Conservation (phyloP, 2,113 vertebrate genomes). For the Bubo scandiacus region DNA sequence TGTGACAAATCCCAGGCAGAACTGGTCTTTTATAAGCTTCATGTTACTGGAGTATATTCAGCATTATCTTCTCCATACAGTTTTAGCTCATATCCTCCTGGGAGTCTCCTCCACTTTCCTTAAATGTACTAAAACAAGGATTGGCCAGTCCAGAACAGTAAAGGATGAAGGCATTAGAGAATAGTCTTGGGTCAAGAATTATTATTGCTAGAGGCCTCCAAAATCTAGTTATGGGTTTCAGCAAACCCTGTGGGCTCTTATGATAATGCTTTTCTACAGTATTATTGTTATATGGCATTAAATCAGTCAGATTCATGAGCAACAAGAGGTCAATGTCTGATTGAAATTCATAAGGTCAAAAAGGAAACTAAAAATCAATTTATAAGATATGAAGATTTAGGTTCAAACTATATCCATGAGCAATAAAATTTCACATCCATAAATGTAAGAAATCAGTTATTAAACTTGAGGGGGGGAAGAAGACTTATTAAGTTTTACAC, state of each 20-base stretch:
- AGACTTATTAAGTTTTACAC: slow-evolving; percentile 86
- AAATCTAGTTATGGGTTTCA: slow-evolving; percentile 77
- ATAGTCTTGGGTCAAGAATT: slow-evolving; percentile 74
- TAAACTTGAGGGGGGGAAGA: slow-evolving; percentile 79
- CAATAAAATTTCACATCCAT: slow-evolving; percentile 85
- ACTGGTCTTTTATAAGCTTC: slow-evolving; percentile 13
- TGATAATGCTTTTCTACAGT: slow-evolving; percentile 78
- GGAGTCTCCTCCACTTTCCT: slow-evolving; percentile 2
- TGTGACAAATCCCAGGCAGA: slow-evolving; percentile 35
- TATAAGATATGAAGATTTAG: slow-evolving; percentile 88
- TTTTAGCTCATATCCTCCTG: slow-evolving; percentile 5
- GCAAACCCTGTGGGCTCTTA: slow-evolving; percentile 76
- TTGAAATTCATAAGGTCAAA: slow-evolving; percentile 90
- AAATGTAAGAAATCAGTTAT: slow-evolving; percentile 87
- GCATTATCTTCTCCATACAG: slow-evolving; percentile 1
- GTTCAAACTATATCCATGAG: slow-evolving; percentile 83
- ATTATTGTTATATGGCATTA: slow-evolving; percentile 82
- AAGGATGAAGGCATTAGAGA: slow-evolving; percentile 60
- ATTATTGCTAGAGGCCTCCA: slow-evolving; percentile 75
- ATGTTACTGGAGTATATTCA: slow-evolving; percentile 3
- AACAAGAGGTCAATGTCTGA: slow-evolving; percentile 84
- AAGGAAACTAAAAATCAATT: slow-evolving; percentile 89
- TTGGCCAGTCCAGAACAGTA: slow-evolving; percentile 27
- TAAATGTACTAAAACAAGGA: neutral
- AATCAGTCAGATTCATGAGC: slow-evolving; percentile 86